A percentile compares a stretch with the other conserved stretches of the same genome.
These are phyloP conservation scores for Drosophila antonietae DNA, from an alignment of 2,888 invertebrate species.

Conservation along the genomic window DNA sequence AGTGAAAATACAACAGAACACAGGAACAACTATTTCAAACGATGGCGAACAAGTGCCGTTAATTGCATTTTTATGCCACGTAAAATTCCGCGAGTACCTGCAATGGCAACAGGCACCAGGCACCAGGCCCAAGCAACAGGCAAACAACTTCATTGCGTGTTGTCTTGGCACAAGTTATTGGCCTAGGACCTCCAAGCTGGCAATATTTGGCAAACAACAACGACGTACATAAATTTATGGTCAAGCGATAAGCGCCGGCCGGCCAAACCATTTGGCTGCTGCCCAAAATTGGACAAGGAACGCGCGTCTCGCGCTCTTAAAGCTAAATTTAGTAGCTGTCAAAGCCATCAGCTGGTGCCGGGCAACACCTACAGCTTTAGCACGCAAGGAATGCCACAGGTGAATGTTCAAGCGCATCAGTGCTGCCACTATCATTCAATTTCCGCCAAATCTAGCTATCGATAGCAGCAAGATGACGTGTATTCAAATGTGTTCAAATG, in stretches of 20 bases:
- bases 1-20: neutral
- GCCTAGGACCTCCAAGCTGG: slow-evolving; percentile 71
- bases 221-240: slow-evolving; percentile 68
- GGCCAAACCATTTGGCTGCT: slow-evolving; percentile 28
- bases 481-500: neutral
- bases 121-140: slow-evolving; percentile 7
- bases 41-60: slow-evolving; percentile 54
- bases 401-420: slow-evolving; percentile 26
- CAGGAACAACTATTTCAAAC: slow-evolving; percentile 13
- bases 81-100: slow-evolving; percentile 36
- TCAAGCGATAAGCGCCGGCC: slow-evolving; percentile 72
- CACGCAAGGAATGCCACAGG: slow-evolving; percentile 69
- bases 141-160: slow-evolving; percentile 78
- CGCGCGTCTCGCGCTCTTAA: slow-evolving; percentile 66
- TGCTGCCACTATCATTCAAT: neutral
- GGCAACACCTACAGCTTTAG: slow-evolving; percentile 72
- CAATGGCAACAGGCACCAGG: slow-evolving; percentile 1
- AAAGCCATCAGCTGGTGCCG: slow-evolving; percentile 77
- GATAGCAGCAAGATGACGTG: neutral
- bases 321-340: slow-evolving; percentile 78
- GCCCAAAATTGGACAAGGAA: slow-evolving; percentile 79
- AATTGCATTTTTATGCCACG: slow-evolving; percentile 55
- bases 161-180: slow-evolving; percentile 55
- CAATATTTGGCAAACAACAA: slow-evolving; percentile 60
- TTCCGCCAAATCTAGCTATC: neutral